A percentile compares a stretch with the other conserved stretches of the same genome.
Conservation (phyloP, 2,888 invertebrate species). For the Siphlonurus alternatus region DNA sequence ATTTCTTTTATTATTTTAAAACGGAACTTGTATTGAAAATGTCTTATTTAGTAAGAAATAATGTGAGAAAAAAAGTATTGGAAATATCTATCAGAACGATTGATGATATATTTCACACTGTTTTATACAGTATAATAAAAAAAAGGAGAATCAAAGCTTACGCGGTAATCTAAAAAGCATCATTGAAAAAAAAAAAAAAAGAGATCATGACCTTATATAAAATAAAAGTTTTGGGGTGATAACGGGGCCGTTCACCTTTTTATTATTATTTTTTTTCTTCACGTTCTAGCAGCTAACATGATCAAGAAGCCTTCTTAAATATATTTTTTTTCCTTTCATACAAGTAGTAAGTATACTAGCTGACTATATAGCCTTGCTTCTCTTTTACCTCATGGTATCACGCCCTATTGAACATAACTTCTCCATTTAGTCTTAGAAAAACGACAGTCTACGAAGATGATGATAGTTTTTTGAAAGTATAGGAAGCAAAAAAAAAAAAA, state of each 20-base stretch:
- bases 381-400: too few relatives aligned
- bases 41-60: too few relatives aligned
- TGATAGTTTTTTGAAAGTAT: too few relatives aligned
- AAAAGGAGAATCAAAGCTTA: not conserved
- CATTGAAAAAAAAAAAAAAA: constrained; percentile 1
- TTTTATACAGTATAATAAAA: too few relatives aligned
- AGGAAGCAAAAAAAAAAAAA: too few relatives aligned
- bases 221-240: not conserved
- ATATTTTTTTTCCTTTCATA: not conserved
- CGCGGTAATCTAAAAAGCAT: not conserved
- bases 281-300: too few relatives aligned
- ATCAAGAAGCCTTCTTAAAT: not conserved
- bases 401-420: not conserved
- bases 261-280: not conserved
- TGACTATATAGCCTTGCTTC: too few relatives aligned
- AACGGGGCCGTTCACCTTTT: not conserved
- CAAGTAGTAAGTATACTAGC: not conserved
- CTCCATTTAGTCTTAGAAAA: not conserved
- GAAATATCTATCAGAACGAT: too few relatives aligned
- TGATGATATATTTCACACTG: too few relatives aligned
- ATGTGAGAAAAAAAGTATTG: too few relatives aligned
- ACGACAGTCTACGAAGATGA: not conserved
- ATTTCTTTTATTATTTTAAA: too few relatives aligned
- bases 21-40: too few relatives aligned
- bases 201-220: not conserved